Evolutionary conservation across 2,113 vertebrate species (phyloP).

Genomic region (Uria lomvia): DNA sequence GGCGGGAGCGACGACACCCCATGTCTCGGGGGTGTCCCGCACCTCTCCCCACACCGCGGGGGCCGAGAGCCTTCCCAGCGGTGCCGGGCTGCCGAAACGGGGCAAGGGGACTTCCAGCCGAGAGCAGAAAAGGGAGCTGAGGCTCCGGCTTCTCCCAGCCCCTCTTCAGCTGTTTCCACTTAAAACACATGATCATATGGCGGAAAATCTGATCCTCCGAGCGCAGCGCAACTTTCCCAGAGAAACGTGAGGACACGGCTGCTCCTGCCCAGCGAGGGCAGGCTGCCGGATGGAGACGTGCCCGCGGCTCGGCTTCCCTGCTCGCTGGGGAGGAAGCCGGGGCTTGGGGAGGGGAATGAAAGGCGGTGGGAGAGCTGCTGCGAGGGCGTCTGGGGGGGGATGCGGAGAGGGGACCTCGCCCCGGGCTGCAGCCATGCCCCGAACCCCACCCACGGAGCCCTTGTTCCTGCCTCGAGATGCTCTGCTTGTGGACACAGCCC

Average conservation of each 20-base stretch:
- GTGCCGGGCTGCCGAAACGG: not conserved
- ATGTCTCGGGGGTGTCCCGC: not conserved
- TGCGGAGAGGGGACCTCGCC: fast-evolving
- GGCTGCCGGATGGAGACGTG: constrained; percentile 27
- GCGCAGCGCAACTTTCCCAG: not conserved
- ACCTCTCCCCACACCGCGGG: fast-evolving
- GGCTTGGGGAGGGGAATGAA: not conserved
- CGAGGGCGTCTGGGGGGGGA: not conserved
- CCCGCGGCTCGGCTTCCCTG: not conserved
- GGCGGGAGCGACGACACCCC: not conserved
- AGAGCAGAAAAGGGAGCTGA: constrained; percentile 28
- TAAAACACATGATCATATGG: constrained; percentile 39
- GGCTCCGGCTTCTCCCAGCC: constrained; percentile 10
- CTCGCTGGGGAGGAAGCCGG: not conserved
- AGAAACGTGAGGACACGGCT: constrained; percentile 1
- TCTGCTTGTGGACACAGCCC: not conserved
- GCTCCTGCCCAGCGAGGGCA: not conserved
- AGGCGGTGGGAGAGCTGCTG: not conserved
- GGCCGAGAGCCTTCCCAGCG: fast-evolving
- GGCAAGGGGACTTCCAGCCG: not conserved
- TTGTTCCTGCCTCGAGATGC: not conserved
- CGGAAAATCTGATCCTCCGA: constrained; percentile 40
- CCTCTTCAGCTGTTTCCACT: constrained; percentile 68
- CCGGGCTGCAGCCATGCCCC: fast-evolving
- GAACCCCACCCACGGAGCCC: not conserved